These are phyloP conservation scores for Tychaedon coryphoeus DNA, from an alignment of 2,113 vertebrate genomes.

Conservation along the genomic window DNA sequence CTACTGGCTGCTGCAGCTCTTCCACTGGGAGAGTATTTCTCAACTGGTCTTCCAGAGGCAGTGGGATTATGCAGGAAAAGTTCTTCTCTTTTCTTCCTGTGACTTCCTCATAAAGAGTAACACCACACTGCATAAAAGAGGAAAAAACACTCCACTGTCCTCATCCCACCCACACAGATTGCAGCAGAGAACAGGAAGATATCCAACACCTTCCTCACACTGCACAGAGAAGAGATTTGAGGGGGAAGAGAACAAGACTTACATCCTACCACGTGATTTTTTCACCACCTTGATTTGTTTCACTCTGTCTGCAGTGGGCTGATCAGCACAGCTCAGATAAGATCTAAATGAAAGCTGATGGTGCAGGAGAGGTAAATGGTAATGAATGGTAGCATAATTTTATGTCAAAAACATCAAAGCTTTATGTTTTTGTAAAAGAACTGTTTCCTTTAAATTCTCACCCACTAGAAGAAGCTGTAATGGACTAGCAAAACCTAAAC, in stretches of 20 bases:
- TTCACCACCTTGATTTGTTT: neutral
- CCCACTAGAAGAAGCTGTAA: neutral
- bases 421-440: neutral
- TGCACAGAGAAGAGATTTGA: neutral
- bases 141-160: neutral
- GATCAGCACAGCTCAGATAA: neutral
- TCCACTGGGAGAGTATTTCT: neutral
- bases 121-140: neutral
- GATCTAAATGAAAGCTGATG: neutral
- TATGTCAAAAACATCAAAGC: neutral
- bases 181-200: neutral
- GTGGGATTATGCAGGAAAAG: neutral
- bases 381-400: neutral
- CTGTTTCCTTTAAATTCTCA: neutral
- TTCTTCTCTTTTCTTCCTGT: neutral
- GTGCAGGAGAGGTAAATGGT: neutral
- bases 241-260: neutral
- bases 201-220: neutral
- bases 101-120: neutral
- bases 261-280: neutral
- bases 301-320: neutral
- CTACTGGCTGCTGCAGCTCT: neutral
- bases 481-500: neutral
- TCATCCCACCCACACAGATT: neutral
- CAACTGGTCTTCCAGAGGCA: neutral